Evolutionary conservation across 2,888 invertebrate genomes (phyloP).

Genomic region (Xestia c-nigrum): DNA sequence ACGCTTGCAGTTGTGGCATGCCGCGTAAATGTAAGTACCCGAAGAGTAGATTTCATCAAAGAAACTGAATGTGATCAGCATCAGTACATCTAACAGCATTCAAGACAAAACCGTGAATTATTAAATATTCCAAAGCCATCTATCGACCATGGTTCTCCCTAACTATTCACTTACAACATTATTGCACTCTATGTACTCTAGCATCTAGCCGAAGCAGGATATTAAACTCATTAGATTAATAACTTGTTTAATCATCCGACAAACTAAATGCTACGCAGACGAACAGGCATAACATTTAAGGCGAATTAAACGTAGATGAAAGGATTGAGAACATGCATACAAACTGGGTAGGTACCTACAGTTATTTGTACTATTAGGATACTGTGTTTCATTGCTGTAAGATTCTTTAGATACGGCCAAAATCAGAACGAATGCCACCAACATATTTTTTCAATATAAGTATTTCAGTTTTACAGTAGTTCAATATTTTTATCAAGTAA

Average conservation of each 20-base stretch:
- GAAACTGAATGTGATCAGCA: neutral
- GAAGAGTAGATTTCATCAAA: neutral
- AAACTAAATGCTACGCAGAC: constrained; percentile 25
- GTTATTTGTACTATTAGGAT: neutral
- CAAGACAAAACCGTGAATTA: neutral
- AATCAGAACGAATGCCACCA: neutral
- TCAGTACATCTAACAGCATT: neutral
- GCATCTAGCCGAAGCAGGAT: constrained; percentile 34
- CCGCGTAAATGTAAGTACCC: no score
- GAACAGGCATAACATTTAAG: neutral
- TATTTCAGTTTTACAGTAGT: neutral
- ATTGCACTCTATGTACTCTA: neutral
- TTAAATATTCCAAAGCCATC: neutral
- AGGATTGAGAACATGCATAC: neutral
- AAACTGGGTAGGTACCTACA: neutral
- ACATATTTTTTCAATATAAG: neutral
- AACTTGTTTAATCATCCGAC: constrained; percentile 14
- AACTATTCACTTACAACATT: neutral
- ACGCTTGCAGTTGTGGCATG: no score
- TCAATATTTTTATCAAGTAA: neutral
- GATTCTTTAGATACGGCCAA: neutral
- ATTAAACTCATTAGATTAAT: constrained; percentile 54
- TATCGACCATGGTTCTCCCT: neutral
- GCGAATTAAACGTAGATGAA: constrained; percentile 1
- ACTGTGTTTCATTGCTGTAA: neutral